Conservation (phyloP, 1,140 invertebrate genomes). For the Cydia splendana region DNA sequence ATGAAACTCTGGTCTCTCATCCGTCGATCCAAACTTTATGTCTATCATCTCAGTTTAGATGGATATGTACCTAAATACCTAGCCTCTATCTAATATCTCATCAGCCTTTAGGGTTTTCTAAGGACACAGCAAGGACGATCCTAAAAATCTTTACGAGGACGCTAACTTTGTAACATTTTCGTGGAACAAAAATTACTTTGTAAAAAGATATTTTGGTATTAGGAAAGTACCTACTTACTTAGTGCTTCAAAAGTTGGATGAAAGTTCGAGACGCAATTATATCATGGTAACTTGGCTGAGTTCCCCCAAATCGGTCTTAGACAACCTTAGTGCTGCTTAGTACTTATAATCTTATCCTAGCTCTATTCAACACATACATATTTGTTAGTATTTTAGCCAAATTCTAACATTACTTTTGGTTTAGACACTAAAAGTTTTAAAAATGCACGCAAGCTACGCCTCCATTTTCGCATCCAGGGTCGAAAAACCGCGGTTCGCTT, state of each 20-base stretch:
- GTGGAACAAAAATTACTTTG: background rate
- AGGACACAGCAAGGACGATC: background rate
- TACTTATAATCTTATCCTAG: background rate
- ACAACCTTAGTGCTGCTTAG: background rate
- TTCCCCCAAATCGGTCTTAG: background rate
- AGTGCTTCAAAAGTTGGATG: background rate
- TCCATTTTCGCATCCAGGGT: too few relatives aligned
- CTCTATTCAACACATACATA: background rate
- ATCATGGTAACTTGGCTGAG: background rate
- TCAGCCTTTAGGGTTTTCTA: background rate
- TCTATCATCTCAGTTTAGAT: background rate
- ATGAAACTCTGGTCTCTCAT: background rate
- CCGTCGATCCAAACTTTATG: background rate
- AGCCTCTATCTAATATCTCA: background rate
- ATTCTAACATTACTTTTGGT: too few relatives aligned
- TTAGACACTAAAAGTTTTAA: too few relatives aligned
- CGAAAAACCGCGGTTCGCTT: too few relatives aligned
- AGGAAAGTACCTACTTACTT: background rate
- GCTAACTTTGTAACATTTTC: background rate
- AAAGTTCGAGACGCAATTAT: background rate
- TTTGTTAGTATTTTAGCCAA: background rate
- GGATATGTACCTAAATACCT: background rate
- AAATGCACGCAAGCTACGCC: too few relatives aligned
- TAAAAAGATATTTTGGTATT: background rate
- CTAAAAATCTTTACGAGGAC: background rate